Base-by-base conservation (phyloP, 2,113 vertebrate genomes). In the Athene noctua region DNA sequence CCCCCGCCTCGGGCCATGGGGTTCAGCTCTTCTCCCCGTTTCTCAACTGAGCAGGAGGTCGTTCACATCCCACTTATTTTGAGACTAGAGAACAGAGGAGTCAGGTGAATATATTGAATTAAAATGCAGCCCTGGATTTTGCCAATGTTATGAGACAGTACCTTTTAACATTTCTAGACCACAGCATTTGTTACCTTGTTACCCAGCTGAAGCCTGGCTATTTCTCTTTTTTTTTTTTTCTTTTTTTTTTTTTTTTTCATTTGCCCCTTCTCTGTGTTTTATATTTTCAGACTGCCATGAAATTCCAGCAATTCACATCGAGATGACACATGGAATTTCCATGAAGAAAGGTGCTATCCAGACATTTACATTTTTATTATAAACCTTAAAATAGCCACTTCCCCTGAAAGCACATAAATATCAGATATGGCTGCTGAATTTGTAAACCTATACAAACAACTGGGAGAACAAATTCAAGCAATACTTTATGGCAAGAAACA, bases 1-100 rank as follows among this genome's bases (percentile, higher is more conserved):
- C 21, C 38, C 32, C 15, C 1, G 5, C 42, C 54, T 40, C 8
- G 1, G 11, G 29, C 4, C 2, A 34, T 0, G 3, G 29, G 25
- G 47, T 16, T 36, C 38, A 54, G 55, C 80, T 70, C 57, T 34
- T 59, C 51, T 38, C 54, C 21, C n/a, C 20, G 2, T 7, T 36
- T 22, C 59, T 66, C 17, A 1, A 6, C 21, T 3, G 40, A 11
- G 6, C 30, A 51, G n/a, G 49, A n/a, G 66, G 29, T 19, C 4
- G 0, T 30, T 68, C 36, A 29, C 42, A 73, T 17, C 26, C 27
- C 8, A 13, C 57, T 51, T 44, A 44, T 15, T 54, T 29, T 15
- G n/a, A 47, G n/a, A 18, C 34, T 13, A 14, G 47, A 2, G 4
- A 62, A 62, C 36, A 32, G 54, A 74, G 40, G 30, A 47, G 38